Base-by-base conservation (phyloP, 2,888 invertebrate genomes). In the Chrysodeixis includens region DNA sequence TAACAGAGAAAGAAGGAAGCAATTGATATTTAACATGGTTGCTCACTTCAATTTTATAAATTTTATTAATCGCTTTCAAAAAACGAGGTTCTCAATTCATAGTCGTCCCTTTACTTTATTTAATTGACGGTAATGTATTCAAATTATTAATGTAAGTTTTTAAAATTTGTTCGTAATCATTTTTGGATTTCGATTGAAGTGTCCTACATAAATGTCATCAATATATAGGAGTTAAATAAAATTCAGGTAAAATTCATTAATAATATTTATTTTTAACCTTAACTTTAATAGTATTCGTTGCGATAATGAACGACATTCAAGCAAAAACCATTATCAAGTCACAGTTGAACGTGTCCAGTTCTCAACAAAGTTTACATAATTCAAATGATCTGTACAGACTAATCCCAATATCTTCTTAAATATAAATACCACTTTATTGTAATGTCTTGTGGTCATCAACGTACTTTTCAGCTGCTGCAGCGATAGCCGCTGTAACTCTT, bases 251-350 rank as follows among this genome's bases (percentile, higher is more conserved):
- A 9, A 49, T 0, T 16, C 18, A 60, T 14, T 4, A 6, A 30
- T 9, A 30, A 4, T 8, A 46, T 51, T 44, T 53, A n/a, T 66
- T 51, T 66, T 62, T 62, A 35, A 0, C 44, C 30, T 59, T 74
- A 58, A n/a, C 22, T 54, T 46, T 14, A 52, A 26, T 14, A 52
- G 14, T 22, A 49, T 52, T 40, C 75, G 94, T 95, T 95, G 93
- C 90, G 84, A 87, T 69, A 94, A 89, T 95, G 92, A 93, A 93
- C 94, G 63, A 88, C 93, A 87, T 88, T 88, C 78, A 95, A 93
- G 88, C 18, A 40, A 59, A 16, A 40, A 54, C 32, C 1, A 46
- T 60, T 40, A 62, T 71, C 69, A 57, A 61, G 9, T 44, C 59
- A 60, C 16, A 65, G 66, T 91, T 93, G 85, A 91, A 91, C 87